These are phyloP conservation scores for Aleiodes leptofemur DNA, from an alignment of 2,888 invertebrate species.

Conservation along the genomic window DNA sequence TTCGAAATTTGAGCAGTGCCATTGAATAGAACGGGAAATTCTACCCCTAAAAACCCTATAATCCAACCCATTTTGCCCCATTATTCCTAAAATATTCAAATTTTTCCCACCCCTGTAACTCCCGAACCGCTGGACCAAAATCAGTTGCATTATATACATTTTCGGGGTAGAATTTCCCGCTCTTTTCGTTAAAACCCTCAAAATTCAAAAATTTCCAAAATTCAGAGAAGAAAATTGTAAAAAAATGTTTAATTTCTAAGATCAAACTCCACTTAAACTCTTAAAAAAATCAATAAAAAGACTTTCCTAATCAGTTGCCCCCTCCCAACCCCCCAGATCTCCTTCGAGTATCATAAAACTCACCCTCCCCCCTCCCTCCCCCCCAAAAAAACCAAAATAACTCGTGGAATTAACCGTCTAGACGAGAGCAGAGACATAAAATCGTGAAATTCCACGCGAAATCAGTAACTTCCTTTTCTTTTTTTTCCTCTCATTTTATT, in stretches of 20 bases:
- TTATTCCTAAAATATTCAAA: too few species aligned
- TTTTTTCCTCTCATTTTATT: neutral
- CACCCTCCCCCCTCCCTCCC: too few species aligned
- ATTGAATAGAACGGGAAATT: neutral
- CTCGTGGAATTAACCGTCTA: conserved; percentile 53
- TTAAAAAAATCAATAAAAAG: neutral
- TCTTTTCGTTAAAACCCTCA: too few species aligned
- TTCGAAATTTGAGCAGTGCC: neutral
- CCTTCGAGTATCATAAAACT: conserved; percentile 12
- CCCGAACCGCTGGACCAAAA: too few species aligned
- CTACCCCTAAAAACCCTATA: neutral
- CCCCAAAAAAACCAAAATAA: conserved; percentile 1
- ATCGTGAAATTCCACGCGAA: conserved; percentile 50
- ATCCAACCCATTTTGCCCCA: neutral
- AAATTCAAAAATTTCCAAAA: too few species aligned
- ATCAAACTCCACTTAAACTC: too few species aligned
- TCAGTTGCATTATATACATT: too few species aligned
- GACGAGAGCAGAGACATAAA: conserved; percentile 54
- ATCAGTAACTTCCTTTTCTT: conserved; percentile 51
- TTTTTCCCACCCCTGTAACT: too few species aligned
- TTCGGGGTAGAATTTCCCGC: too few species aligned
- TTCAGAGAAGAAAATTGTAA: too few species aligned
- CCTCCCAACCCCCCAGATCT: neutral
- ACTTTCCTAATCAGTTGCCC: conserved; percentile 16
- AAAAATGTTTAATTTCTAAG: too few species aligned